Conservation (phyloP, 1,140 invertebrate genomes). For the Littorina saxatilis region DNA sequence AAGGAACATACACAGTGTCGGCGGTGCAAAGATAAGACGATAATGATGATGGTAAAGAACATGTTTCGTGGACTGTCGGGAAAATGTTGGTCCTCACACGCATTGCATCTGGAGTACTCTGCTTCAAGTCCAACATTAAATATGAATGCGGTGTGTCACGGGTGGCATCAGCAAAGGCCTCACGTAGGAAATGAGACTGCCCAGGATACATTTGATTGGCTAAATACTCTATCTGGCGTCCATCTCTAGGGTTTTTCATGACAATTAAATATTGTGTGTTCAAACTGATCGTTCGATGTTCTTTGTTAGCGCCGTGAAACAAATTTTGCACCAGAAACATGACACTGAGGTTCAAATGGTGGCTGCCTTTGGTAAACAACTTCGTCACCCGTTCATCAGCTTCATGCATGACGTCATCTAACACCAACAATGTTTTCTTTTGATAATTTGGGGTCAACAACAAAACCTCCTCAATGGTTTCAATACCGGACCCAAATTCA, state of each 20-base stretch:
- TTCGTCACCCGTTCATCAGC: conserved; percentile 27
- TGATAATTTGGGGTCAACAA: no score
- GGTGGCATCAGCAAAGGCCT: conserved; percentile 33
- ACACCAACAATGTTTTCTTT: conserved; percentile 1
- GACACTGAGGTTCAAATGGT: conserved; percentile 37
- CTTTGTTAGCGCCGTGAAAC: conserved; percentile 41
- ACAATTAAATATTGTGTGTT: conserved; percentile 50
- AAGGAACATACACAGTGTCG: no score
- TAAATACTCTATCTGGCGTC: not conserved
- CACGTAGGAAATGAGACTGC: conserved; percentile 5
- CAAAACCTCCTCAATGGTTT: no score
- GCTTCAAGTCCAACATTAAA: conserved; percentile 43
- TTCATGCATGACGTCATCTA: conserved; percentile 45
- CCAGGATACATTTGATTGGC: conserved; percentile 32
- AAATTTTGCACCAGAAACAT: no score
- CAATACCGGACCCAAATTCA: not conserved
- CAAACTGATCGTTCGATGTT: conserved; percentile 45
- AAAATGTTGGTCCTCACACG: conserved; percentile 26
- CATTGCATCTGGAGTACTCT: conserved; percentile 15
- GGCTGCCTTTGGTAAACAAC: conserved; percentile 42
- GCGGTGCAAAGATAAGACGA: no score
- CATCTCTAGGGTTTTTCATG: conserved; percentile 30
- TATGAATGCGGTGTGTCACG: conserved; percentile 35
- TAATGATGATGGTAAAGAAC: no score
- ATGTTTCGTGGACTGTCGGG: no score